Evolutionary conservation across 2,113 vertebrate genomes (phyloP).

Genomic region (Apteryx mantelli): DNA sequence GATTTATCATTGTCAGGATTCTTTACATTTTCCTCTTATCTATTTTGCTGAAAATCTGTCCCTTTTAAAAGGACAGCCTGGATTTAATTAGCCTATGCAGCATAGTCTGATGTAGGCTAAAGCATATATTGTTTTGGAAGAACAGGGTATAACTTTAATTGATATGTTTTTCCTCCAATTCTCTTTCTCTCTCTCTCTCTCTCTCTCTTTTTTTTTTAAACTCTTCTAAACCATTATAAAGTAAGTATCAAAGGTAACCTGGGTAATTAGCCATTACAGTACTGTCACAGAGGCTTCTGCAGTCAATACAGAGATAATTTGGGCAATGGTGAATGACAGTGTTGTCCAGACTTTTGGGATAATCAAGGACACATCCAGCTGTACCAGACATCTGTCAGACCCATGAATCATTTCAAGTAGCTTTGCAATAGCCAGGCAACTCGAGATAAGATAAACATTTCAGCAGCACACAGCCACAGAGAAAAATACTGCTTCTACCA

Average conservation of each 20-base stretch:
- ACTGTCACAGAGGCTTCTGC: constrained; percentile 98
- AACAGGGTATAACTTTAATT: constrained; percentile 40
- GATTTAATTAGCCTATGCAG: constrained; percentile 62
- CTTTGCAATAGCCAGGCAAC: constrained; percentile 86
- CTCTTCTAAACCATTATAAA: constrained; percentile 77
- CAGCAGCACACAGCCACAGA: constrained; percentile 79
- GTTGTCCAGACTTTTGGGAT: constrained; percentile 99
- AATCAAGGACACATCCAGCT: constrained; percentile 99
- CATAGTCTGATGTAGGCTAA: background rate
- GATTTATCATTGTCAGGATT: constrained; percentile 81
- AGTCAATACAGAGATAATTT: constrained; percentile 99
- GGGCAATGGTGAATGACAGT: constrained; percentile 99
- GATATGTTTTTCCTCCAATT: constrained; percentile 62
- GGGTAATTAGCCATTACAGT: constrained; percentile 99
- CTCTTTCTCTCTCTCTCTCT: constrained; percentile 38
- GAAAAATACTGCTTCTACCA: constrained; percentile 76
- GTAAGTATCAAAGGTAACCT: constrained; percentile 98
- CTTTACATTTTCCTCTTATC: constrained; percentile 73
- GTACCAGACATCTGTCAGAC: constrained; percentile 99
- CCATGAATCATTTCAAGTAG: constrained; percentile 99
- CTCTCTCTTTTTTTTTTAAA: background rate
- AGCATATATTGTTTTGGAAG: constrained; percentile 32
- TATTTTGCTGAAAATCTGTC: constrained; percentile 72
- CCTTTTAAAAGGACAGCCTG: constrained; percentile 54
- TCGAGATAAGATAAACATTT: constrained; percentile 89